phyloP scores from a whole-genome alignment of 2,797 vertebrate species.

The Steatocranus sp. region DNA sequence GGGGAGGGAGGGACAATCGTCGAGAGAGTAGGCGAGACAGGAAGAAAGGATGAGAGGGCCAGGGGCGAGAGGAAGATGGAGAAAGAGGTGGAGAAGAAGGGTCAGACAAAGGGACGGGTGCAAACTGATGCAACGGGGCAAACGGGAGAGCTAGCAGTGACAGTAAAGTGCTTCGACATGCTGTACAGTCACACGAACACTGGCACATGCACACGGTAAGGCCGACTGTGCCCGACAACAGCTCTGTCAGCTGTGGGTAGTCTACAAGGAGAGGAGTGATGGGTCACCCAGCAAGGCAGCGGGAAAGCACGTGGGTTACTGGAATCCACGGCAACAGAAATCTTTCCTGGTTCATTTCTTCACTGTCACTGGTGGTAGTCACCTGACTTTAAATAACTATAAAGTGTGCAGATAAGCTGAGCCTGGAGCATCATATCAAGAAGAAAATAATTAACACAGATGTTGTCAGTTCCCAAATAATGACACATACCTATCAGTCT shows the following conservation, averaged over 20 bases:
- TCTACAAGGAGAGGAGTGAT: conserved; percentile 11
- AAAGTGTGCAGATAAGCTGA: fast-evolving
- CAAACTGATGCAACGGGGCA: background rate
- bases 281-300: conserved; percentile 6
- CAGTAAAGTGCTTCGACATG: background rate
- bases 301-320: background rate
- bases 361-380: background rate
- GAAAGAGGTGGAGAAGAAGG: background rate
- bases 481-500: fast-evolving
- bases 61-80: background rate
- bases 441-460: background rate
- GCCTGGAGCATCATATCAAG: background rate
- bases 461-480: background rate
- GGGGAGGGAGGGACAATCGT: conserved; percentile 14
- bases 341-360: background rate
- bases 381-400: background rate
- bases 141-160: conserved; percentile 14
- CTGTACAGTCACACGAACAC: conserved; percentile 20
- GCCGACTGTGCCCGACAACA: conserved; percentile 33
- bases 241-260: conserved; percentile 27
- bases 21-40: background rate
- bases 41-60: background rate
- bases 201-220: conserved; percentile 31
- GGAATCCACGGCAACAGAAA: background rate
- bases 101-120: conserved; percentile 31